These are phyloP conservation scores for Bufo bufo DNA, from an alignment of 2,113 vertebrate genomes.

Conservation along the genomic window DNA sequence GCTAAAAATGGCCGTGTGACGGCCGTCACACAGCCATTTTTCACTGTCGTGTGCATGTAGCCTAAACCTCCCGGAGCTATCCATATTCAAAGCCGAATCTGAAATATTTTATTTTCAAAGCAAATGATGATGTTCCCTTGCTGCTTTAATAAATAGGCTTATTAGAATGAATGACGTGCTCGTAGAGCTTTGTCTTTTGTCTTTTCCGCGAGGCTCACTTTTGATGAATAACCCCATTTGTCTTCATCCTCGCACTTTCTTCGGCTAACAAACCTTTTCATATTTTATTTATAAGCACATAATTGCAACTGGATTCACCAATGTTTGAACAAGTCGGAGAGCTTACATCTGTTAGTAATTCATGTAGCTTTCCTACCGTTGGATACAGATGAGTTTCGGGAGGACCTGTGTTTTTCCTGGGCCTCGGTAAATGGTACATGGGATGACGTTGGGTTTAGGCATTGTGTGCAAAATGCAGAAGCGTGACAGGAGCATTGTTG, in stretches of 20 bases:
- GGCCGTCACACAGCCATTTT: too few relatives aligned
- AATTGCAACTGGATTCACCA: constrained; percentile 34
- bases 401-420: constrained; percentile 23
- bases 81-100: not conserved
- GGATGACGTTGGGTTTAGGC: constrained; percentile 2
- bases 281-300: constrained; percentile 50
- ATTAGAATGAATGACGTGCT: constrained; percentile 36
- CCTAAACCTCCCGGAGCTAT: not conserved
- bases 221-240: constrained; percentile 46
- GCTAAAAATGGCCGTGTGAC: too few relatives aligned
- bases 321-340: constrained; percentile 32
- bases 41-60: not conserved
- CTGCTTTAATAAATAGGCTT: constrained; percentile 11
- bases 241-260: constrained; percentile 30
- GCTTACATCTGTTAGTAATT: constrained; percentile 53
- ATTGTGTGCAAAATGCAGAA: constrained; percentile 29
- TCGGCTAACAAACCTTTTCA: constrained; percentile 45
- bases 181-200: constrained; percentile 20
- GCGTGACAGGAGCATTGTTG: not conserved
- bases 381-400: constrained; percentile 41
- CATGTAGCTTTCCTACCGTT: constrained; percentile 7
- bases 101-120: not conserved
- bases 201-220: not conserved
- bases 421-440: constrained; percentile 9
- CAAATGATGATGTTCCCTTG: not conserved